Conservation (phyloP, 2,113 vertebrate genomes). For the Athene cunicularia region DNA sequence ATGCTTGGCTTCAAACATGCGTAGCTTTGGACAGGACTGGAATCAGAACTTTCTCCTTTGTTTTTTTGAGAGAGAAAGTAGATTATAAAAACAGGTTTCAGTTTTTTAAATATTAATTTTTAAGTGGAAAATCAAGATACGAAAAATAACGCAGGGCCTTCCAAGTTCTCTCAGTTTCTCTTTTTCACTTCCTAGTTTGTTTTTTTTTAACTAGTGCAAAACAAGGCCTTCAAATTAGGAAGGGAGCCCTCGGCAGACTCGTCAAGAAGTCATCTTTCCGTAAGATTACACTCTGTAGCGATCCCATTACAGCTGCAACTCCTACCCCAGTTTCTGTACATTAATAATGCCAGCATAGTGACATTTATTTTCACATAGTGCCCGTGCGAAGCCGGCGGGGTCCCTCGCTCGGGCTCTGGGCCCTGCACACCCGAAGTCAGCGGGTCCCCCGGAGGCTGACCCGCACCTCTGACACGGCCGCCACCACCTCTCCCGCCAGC, state of each 20-base stretch:
- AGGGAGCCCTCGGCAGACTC: not conserved
- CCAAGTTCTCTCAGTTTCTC: not conserved
- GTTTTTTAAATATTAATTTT: not conserved
- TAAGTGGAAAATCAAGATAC: not conserved
- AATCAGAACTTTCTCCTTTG: not conserved
- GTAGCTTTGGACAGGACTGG: not conserved
- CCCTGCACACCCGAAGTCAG: not conserved
- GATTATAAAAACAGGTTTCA: not conserved
- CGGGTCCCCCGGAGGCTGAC: not conserved
- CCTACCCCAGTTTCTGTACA: rapidly evolving
- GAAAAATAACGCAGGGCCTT: not conserved
- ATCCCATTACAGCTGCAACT: not conserved
- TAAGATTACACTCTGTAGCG: rapidly evolving
- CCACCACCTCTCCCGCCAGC: not conserved
- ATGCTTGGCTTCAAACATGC: not conserved
- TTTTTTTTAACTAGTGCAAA: not conserved
- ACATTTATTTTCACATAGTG: not conserved
- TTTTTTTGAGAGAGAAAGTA: not conserved
- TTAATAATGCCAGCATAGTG: rapidly evolving
- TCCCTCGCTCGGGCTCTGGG: no score
- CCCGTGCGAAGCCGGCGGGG: not conserved
- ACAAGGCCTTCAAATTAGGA: not conserved
- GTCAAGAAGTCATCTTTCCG: not conserved
- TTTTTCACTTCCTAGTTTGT: not conserved
- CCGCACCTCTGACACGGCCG: not conserved